These are phyloP conservation scores for Seira musarum DNA, from an alignment of 2,888 invertebrate species.

Conservation along the genomic window DNA sequence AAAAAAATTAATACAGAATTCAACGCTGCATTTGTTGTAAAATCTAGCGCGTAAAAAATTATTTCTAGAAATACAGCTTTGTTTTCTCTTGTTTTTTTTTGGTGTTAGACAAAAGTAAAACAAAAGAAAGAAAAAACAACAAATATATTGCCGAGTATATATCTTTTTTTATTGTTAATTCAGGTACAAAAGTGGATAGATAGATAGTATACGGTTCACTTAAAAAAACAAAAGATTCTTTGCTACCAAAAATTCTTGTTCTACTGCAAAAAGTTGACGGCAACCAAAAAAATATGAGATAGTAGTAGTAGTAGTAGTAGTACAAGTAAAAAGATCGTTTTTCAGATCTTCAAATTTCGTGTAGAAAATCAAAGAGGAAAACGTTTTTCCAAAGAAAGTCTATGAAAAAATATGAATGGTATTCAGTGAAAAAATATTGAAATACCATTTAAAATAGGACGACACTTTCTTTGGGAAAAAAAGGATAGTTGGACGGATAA, in stretches of 20 bases:
- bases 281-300: constrained; percentile 54
- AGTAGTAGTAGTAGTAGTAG: too few relatives aligned
- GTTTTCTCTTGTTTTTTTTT: constrained; percentile 12
- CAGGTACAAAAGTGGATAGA: constrained; percentile 8
- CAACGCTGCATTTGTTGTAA: constrained; percentile 4
- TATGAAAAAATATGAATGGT: constrained; percentile 9
- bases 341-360: background rate
- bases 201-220: background rate
- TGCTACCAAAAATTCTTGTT: constrained; percentile 35
- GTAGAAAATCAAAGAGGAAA: background rate
- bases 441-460: constrained; percentile 1
- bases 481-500: background rate
- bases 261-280: constrained; percentile 61
- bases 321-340: constrained; percentile 16
- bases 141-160: background rate
- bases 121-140: too few relatives aligned
- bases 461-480: background rate
- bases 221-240: constrained; percentile 13
- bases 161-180: constrained; percentile 1
- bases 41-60: background rate
- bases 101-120: constrained; percentile 16
- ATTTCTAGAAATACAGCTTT: background rate
- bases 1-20: background rate
- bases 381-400: constrained; percentile 8
- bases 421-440: constrained; percentile 1